phyloP scores from a whole-genome alignment of 2,888 invertebrate genomes.

The Ormyrus pomaceus region DNA sequence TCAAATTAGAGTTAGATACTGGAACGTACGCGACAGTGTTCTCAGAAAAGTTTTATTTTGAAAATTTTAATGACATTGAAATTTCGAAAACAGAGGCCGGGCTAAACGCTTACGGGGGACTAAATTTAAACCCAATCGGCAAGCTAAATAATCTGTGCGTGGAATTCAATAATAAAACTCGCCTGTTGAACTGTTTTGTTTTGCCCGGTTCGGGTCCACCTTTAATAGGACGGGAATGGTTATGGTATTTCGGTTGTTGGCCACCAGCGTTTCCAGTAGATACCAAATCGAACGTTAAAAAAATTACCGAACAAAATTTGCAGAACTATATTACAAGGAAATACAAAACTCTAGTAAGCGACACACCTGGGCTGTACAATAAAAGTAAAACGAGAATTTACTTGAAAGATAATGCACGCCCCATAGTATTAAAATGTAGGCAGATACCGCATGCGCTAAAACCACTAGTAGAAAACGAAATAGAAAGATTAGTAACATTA shows the following conservation, averaged over 20 bases:
- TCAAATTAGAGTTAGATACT: too few species aligned
- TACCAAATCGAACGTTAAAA: background rate
- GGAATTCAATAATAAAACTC: constrained; percentile 23
- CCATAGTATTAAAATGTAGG: constrained; percentile 45
- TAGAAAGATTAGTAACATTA: constrained; percentile 44
- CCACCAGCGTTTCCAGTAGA: constrained; percentile 3
- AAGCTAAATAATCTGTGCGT: constrained; percentile 37
- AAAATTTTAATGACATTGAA: too few species aligned
- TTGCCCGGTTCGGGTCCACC: constrained; percentile 48
- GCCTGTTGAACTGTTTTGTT: constrained; percentile 39
- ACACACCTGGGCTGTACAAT: constrained; percentile 46
- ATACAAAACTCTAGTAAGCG: constrained; percentile 40
- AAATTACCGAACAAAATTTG: background rate
- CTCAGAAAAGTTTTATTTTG: too few species aligned
- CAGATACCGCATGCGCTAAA: constrained; percentile 48
- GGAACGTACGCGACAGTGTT: too few species aligned
- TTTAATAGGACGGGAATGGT: constrained; percentile 49
- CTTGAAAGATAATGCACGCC: constrained; percentile 49
- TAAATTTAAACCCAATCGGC: constrained; percentile 42
- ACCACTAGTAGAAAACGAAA: constrained; percentile 44
- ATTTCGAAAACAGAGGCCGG: too few species aligned
- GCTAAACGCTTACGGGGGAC: too few species aligned
- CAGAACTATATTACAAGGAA: background rate
- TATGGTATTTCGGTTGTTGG: constrained; percentile 43
- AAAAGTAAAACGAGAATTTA: constrained; percentile 51